Evolutionary conservation across 2,797 vertebrate genomes (phyloP).

Genomic region (Carcharodon carcharias): DNA sequence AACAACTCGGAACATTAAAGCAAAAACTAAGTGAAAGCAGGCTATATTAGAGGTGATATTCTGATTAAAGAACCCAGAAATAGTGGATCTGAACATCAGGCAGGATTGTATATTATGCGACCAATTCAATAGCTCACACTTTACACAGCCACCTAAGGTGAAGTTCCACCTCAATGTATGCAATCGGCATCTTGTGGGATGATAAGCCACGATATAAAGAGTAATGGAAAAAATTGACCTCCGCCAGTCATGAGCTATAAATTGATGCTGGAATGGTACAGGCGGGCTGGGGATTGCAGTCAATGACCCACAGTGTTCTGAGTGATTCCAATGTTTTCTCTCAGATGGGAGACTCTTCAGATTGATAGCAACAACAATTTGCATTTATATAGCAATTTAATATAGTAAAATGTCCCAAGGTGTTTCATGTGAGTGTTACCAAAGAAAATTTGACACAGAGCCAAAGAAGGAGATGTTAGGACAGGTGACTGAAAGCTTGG

Average conservation of each 20-base stretch:
- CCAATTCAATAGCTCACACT: neutral
- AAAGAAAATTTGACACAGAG: neutral
- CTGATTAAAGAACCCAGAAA: neutral
- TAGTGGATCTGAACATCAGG: neutral
- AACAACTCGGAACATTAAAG: too few species aligned
- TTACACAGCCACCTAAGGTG: neutral
- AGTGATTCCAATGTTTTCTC: neutral
- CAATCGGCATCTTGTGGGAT: neutral
- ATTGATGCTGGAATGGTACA: neutral
- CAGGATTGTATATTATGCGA: neutral
- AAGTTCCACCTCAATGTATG: neutral
- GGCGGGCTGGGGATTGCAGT: neutral
- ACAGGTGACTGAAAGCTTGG: neutral
- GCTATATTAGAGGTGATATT: neutral
- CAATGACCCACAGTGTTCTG: neutral
- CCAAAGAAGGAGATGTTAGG: neutral
- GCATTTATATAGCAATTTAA: neutral
- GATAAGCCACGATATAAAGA: neutral
- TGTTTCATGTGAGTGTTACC: neutral
- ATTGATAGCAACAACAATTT: neutral
- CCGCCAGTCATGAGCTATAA: neutral
- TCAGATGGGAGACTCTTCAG: neutral
- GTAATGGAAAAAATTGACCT: neutral
- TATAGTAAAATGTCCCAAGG: neutral
- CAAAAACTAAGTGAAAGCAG: neutral